Conservation (phyloP, 2,113 vertebrate species). For the Empidonax alnorum region DNA sequence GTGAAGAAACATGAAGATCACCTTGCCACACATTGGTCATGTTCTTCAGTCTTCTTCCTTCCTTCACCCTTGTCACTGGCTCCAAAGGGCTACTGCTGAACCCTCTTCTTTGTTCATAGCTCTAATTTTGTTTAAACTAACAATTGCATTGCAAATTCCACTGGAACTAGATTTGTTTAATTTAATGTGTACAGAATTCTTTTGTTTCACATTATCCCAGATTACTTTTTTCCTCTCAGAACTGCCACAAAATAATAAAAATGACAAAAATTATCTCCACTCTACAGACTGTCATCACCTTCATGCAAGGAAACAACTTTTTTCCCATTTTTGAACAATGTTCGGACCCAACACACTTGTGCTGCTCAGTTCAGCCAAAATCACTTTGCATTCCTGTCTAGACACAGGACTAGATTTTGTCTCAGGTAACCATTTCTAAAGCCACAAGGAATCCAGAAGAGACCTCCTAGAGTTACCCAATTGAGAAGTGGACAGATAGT, state of each 20-base stretch:
- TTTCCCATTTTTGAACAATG: neutral
- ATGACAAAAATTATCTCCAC: neutral
- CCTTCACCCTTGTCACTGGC: neutral
- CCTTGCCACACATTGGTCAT: neutral
- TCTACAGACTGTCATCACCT: neutral
- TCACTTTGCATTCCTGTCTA: neutral
- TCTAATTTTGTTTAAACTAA: neutral
- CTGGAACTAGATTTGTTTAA: neutral
- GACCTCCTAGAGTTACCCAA: neutral
- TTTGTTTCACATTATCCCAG: neutral
- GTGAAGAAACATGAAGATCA: neutral
- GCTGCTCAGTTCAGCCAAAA: slow-evolving; percentile 28
- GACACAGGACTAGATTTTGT: neutral
- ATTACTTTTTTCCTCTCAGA: neutral
- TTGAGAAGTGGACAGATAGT: neutral
- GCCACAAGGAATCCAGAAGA: neutral
- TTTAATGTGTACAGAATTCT: neutral
- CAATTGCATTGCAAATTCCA: neutral
- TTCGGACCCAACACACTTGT: neutral
- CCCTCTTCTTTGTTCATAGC: neutral
- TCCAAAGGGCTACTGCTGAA: neutral
- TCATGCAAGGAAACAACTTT: neutral
- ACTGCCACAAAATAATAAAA: neutral
- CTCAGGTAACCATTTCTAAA: neutral
- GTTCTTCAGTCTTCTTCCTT: neutral